phyloP scores from a whole-genome alignment of 2,113 vertebrate genomes.

The Theristicus caerulescens region DNA sequence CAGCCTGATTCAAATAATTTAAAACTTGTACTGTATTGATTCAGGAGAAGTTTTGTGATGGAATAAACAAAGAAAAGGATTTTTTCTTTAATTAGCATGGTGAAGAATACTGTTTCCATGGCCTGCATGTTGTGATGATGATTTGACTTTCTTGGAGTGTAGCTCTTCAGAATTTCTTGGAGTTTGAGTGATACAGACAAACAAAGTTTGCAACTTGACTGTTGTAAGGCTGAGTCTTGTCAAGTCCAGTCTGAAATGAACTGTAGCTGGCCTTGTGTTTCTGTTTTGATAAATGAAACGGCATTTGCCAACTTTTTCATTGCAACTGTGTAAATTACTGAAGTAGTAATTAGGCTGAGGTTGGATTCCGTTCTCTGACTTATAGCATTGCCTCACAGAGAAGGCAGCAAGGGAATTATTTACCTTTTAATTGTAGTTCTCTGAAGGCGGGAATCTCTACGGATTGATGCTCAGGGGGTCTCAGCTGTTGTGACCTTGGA shows the following conservation, averaged over 20 bases:
- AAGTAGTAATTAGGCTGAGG: slow-evolving; percentile 61
- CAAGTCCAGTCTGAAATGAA: background rate
- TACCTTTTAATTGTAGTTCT: slow-evolving; percentile 75
- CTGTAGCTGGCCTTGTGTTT: background rate
- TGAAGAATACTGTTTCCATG: background rate
- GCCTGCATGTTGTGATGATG: background rate
- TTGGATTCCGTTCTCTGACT: slow-evolving; percentile 43
- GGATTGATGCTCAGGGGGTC: slow-evolving; percentile 58
- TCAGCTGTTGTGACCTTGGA: slow-evolving; percentile 42
- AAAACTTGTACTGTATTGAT: background rate
- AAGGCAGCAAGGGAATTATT: slow-evolving; percentile 67
- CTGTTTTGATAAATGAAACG: background rate
- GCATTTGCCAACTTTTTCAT: background rate
- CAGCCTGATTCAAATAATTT: background rate
- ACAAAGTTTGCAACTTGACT: background rate
- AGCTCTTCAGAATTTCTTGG: background rate
- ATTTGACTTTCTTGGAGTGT: background rate
- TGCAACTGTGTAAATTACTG: background rate
- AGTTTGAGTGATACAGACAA: background rate
- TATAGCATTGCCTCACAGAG: slow-evolving; percentile 53
- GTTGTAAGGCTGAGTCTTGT: background rate
- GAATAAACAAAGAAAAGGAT: background rate
- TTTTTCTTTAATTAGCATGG: background rate
- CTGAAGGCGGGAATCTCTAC: slow-evolving; percentile 53
- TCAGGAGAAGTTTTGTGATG: background rate